These are phyloP conservation scores for Pomatostomus ruficeps DNA, from an alignment of 2,113 vertebrate genomes.

Conservation along the genomic window DNA sequence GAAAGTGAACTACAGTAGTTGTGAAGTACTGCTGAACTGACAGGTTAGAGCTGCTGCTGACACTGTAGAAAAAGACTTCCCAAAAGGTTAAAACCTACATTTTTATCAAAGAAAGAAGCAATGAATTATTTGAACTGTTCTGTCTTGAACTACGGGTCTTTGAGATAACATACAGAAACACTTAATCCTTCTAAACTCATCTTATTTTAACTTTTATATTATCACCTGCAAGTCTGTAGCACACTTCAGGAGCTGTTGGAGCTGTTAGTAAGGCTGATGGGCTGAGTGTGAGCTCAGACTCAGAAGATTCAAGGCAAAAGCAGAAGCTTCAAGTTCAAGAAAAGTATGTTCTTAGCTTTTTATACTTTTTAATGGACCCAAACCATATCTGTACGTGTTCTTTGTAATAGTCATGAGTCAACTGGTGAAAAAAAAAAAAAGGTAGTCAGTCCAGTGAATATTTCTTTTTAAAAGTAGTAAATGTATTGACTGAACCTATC, in stretches of 20 bases:
- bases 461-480: constrained; percentile 38
- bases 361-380: neutral
- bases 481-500: constrained; percentile 31
- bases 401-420: constrained; percentile 28
- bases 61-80: constrained; percentile 64
- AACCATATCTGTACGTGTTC: neutral
- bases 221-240: constrained; percentile 58
- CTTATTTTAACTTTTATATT: constrained; percentile 68
- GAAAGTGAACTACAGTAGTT: constrained; percentile 53
- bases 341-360: neutral
- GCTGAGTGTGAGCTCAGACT: constrained; percentile 5
- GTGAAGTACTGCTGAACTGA: constrained; percentile 69
- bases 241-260: constrained; percentile 31
- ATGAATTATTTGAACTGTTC: constrained; percentile 69
- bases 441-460: neutral
- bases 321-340: neutral
- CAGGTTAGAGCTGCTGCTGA: constrained; percentile 68
- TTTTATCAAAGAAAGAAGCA: constrained; percentile 70
- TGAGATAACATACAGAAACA: constrained; percentile 62
- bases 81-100: constrained; percentile 67
- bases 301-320: constrained; percentile 21
- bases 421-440: neutral
- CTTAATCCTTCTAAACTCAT: constrained; percentile 66
- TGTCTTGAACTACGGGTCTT: constrained; percentile 66
- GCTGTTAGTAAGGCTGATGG: constrained; percentile 12